Percentiles rank a stretch among this genome's conserved stretches.
Conservation (phyloP, 1,140 invertebrate species). For the Lasaia peninsularis region DNA sequence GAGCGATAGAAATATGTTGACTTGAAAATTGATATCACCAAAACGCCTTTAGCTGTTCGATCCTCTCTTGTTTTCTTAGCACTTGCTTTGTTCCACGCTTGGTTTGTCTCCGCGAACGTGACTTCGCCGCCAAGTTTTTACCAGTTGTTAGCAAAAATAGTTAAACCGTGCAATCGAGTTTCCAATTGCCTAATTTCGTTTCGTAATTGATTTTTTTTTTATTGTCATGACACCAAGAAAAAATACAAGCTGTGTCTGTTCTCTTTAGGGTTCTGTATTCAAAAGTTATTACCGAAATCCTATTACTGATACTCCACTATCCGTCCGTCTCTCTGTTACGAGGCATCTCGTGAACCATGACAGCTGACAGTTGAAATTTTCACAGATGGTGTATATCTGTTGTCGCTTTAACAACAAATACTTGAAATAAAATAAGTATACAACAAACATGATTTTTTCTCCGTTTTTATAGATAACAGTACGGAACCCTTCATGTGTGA, state of each 20-base stretch:
- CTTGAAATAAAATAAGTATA: too few relatives aligned
- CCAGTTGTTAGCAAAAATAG: constrained; percentile 38
- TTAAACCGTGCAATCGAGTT: constrained; percentile 45
- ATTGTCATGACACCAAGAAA: not conserved
- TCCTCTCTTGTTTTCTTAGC: constrained; percentile 41
- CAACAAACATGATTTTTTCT: too few relatives aligned
- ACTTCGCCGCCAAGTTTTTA: constrained; percentile 60
- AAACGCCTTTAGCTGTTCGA: constrained; percentile 13
- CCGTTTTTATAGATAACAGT: too few relatives aligned
- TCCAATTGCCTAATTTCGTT: constrained; percentile 46
- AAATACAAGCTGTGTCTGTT: not conserved
- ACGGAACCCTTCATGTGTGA: too few relatives aligned
- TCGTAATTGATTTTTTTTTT: constrained; percentile 17
- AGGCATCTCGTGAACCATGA: too few relatives aligned
- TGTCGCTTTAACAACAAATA: too few relatives aligned
- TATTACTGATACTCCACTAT: too few relatives aligned
- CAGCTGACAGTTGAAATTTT: too few relatives aligned
- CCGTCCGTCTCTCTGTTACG: too few relatives aligned
- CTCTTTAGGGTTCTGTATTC: not conserved
- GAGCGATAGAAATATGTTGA: not conserved
- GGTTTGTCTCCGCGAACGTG: constrained; percentile 52
- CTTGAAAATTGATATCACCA: constrained; percentile 16
- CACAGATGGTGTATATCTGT: too few relatives aligned
- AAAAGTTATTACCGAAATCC: too few relatives aligned
- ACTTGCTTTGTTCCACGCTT: constrained; percentile 67